Conservation (phyloP, 1,140 invertebrate species). For the Homarus americanus region DNA sequence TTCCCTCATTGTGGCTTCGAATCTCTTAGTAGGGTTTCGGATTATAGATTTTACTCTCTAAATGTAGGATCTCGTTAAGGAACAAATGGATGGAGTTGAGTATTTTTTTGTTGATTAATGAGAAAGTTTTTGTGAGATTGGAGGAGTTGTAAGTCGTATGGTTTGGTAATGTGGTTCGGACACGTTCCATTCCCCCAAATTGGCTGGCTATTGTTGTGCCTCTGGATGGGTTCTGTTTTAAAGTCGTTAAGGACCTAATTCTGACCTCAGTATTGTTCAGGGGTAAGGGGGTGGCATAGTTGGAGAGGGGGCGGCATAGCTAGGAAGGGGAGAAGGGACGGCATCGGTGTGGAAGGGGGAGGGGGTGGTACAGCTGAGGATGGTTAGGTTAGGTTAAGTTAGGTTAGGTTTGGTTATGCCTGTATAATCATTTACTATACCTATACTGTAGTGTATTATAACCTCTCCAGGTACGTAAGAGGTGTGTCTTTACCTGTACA, state of each 20-base stretch:
- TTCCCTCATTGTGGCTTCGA: neutral
- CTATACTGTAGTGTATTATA: neutral
- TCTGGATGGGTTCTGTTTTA: conserved; percentile 13
- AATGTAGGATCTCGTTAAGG: neutral
- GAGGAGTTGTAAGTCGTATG: neutral
- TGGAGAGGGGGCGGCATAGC: no score
- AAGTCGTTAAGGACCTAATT: conserved; percentile 29
- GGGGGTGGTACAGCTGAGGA: no score
- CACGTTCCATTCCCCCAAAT: conserved; percentile 20
- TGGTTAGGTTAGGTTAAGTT: no score
- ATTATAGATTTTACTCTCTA: neutral
- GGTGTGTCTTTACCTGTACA: no score
- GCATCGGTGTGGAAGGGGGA: no score
- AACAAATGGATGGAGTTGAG: neutral
- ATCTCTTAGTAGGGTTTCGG: neutral
- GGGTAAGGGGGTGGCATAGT: neutral
- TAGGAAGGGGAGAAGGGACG: no score
- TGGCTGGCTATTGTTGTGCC: conserved; percentile 11
- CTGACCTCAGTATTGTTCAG: conserved; percentile 20
- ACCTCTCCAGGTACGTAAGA: no score
- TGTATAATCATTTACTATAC: neutral
- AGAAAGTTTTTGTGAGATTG: neutral
- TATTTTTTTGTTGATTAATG: neutral
- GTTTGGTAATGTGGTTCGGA: neutral
- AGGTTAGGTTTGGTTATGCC: no score